Conservation (phyloP, 2,113 vertebrate species). For the Poecile atricapillus region DNA sequence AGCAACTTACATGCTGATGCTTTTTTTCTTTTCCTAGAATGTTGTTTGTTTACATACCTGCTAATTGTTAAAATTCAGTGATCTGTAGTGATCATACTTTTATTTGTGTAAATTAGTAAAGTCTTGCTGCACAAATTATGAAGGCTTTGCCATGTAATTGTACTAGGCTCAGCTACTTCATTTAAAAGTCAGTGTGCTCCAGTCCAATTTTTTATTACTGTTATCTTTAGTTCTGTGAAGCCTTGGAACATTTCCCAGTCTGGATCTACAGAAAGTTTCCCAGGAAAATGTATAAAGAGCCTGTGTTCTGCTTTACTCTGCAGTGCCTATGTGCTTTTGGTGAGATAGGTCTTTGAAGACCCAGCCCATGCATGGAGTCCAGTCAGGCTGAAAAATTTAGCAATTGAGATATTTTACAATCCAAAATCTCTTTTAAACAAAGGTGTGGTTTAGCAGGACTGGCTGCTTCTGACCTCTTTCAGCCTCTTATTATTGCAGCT, state of each 20-base stretch:
- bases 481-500: constrained; percentile 49
- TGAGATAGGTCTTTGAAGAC: constrained; percentile 40
- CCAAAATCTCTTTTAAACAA: constrained; percentile 52
- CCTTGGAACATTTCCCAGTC: constrained; percentile 72
- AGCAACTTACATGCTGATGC: not conserved
- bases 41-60: not conserved
- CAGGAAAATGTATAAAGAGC: constrained; percentile 68
- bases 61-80: constrained; percentile 22
- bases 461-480: constrained; percentile 40
- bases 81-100: not conserved
- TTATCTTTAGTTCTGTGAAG: constrained; percentile 69
- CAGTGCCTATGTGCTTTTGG: constrained; percentile 46
- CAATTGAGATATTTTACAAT: constrained; percentile 34
- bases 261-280: constrained; percentile 71
- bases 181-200: constrained; percentile 45
- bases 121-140: not conserved
- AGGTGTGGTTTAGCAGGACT: constrained; percentile 50
- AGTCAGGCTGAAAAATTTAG: constrained; percentile 43
- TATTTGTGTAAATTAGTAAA: constrained; percentile 18
- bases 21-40: not conserved
- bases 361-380: constrained; percentile 37
- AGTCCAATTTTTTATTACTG: constrained; percentile 52
- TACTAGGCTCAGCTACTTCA: constrained; percentile 25
- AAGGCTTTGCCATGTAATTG: not conserved
- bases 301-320: constrained; percentile 61